Percentiles rank a stretch among this genome's conserved stretches.
phyloP scores from a whole-genome alignment of 1,140 invertebrate species.

The Aphelenchoides avenae region DNA sequence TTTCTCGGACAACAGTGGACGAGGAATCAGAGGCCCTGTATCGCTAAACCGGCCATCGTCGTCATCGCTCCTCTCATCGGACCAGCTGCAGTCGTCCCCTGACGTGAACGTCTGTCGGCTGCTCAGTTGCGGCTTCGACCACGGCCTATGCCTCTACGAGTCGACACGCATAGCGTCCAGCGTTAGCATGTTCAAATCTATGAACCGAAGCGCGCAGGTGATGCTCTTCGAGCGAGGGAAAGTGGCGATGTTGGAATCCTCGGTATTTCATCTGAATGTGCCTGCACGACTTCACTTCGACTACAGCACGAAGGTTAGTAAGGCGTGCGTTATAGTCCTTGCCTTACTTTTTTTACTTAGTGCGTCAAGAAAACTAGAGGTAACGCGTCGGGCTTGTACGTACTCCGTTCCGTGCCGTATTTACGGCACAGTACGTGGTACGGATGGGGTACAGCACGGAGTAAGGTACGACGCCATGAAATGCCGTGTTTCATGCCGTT shows the following conservation, averaged over 20 bases:
- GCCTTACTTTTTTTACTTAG: background rate
- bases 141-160: conserved; percentile 42
- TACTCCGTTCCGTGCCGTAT: too few relatives aligned
- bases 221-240: conserved; percentile 28
- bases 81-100: conserved; percentile 6
- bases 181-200: conserved; percentile 24
- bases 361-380: background rate
- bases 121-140: conserved; percentile 40
- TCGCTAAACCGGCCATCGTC: background rate
- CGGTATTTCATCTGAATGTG: conserved; percentile 38
- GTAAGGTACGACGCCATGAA: too few relatives aligned
- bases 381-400: too few relatives aligned
- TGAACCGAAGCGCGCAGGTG: conserved; percentile 20
- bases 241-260: conserved; percentile 44
- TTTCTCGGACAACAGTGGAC: conserved; percentile 22
- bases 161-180: conserved; percentile 27
- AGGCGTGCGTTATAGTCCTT: too few relatives aligned
- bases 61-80: background rate
- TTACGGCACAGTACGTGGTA: too few relatives aligned
- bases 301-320: conserved; percentile 30
- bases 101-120: conserved; percentile 47
- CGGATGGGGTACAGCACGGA: too few relatives aligned
- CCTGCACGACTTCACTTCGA: conserved; percentile 46
- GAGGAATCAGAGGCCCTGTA: conserved; percentile 3
- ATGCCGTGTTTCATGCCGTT: too few relatives aligned